A percentile compares a stretch with the other conserved stretches of the same genome.
phyloP scores from a whole-genome alignment of 2,797 vertebrate species.

The Cryptoprocta ferox region DNA sequence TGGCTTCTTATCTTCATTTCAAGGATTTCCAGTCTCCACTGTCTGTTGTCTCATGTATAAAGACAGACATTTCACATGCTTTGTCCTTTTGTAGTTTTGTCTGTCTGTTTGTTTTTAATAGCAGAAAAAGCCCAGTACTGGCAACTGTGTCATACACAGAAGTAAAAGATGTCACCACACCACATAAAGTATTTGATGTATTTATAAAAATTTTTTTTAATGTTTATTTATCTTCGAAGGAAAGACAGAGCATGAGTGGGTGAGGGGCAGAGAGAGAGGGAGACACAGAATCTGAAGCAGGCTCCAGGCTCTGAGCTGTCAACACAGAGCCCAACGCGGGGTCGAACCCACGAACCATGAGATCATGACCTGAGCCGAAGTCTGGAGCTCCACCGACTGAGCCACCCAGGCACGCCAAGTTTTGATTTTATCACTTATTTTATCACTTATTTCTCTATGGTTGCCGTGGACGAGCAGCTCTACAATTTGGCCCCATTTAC shows the following conservation, averaged over 20 bases:
- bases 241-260: too few species aligned
- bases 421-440: constrained; percentile 29
- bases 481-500: not conserved
- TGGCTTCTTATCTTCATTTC: not conserved
- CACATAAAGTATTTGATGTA: not conserved
- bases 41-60: not conserved
- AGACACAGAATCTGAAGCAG: too few species aligned
- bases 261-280: too few species aligned
- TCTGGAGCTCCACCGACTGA: too few species aligned
- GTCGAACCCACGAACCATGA: too few species aligned
- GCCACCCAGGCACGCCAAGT: not conserved
- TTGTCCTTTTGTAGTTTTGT: not conserved
- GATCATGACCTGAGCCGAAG: too few species aligned
- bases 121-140: not conserved
- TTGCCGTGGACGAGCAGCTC: not conserved
- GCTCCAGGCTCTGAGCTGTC: too few species aligned
- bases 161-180: not conserved
- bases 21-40: not conserved
- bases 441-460: not conserved
- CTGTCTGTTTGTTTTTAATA: not conserved
- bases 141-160: not conserved
- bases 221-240: too few species aligned
- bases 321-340: too few species aligned
- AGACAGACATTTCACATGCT: not conserved
- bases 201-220: too few species aligned